Conservation (phyloP, 2,888 invertebrate genomes). For the Lochmaea crataegi region DNA sequence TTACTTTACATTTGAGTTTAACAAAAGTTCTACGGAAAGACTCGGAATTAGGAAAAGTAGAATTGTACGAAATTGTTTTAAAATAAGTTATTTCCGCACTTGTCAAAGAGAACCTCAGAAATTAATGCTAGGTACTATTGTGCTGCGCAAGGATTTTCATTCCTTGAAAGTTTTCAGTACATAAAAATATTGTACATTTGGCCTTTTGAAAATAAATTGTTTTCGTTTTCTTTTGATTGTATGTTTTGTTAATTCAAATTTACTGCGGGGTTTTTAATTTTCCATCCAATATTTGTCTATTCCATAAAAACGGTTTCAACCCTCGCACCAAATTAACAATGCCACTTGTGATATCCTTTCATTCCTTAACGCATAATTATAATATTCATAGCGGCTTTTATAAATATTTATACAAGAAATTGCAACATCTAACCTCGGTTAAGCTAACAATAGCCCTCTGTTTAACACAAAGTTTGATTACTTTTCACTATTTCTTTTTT, state of each 20-base stretch:
- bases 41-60: conserved; percentile 37
- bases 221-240: neutral
- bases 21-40: conserved; percentile 40
- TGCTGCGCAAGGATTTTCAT: neutral
- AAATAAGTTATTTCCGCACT: conserved; percentile 33
- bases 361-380: neutral
- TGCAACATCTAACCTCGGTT: conserved; percentile 14
- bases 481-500: conserved; percentile 15
- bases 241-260: neutral
- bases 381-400: conserved; percentile 6
- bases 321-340: neutral
- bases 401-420: conserved; percentile 20
- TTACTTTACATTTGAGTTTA: conserved; percentile 44
- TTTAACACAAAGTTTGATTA: conserved; percentile 19
- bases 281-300: neutral
- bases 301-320: neutral
- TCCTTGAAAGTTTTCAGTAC: too few relatives aligned
- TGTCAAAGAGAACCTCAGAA: conserved; percentile 9
- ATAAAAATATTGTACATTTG: neutral
- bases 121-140: neutral
- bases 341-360: neutral
- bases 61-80: conserved; percentile 35
- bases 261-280: neutral
- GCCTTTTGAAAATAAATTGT: too few relatives aligned
- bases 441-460: conserved; percentile 16